phyloP scores from a whole-genome alignment of 2,888 invertebrate genomes.

The Plagodis pulveraria region DNA sequence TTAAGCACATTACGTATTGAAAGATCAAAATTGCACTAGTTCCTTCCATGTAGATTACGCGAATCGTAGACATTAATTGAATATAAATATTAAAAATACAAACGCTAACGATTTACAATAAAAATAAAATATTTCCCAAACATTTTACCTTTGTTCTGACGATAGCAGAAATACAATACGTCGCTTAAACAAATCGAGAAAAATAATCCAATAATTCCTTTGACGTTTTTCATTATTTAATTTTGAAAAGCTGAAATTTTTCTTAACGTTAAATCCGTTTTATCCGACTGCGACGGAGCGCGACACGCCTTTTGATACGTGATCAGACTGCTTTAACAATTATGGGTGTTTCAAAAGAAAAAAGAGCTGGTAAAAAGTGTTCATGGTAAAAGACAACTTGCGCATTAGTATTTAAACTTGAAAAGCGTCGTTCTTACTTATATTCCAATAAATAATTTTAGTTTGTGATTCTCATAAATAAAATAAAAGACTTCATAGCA shows the following conservation, averaged over 20 bases:
- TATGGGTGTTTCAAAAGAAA: slow-evolving; percentile 56
- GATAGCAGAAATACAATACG: slow-evolving; percentile 3
- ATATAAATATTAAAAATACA: no score
- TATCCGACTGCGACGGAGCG: slow-evolving; percentile 68
- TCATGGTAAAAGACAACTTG: neutral
- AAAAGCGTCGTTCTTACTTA: no score
- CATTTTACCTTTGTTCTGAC: slow-evolving; percentile 1
- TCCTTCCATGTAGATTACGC: no score
- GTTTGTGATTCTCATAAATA: no score
- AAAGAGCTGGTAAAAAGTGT: slow-evolving; percentile 27
- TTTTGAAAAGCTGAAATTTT: slow-evolving; percentile 50
- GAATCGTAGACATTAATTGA: no score
- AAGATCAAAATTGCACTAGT: no score
- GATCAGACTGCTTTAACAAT: slow-evolving; percentile 70
- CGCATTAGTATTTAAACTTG: no score
- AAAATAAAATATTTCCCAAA: slow-evolving; percentile 1
- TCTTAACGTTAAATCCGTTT: slow-evolving; percentile 65
- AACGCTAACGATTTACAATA: neutral
- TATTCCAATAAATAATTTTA: no score
- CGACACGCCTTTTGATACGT: slow-evolving; percentile 75
- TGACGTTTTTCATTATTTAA: slow-evolving; percentile 46
- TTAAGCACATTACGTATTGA: no score
- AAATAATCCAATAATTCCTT: slow-evolving; percentile 22
- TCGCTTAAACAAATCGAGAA: slow-evolving; percentile 11
- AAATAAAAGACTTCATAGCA: no score